Percentiles rank a stretch among this genome's conserved stretches.
phyloP scores from a whole-genome alignment of 2,888 invertebrate genomes.

The Colletes collaris region DNA sequence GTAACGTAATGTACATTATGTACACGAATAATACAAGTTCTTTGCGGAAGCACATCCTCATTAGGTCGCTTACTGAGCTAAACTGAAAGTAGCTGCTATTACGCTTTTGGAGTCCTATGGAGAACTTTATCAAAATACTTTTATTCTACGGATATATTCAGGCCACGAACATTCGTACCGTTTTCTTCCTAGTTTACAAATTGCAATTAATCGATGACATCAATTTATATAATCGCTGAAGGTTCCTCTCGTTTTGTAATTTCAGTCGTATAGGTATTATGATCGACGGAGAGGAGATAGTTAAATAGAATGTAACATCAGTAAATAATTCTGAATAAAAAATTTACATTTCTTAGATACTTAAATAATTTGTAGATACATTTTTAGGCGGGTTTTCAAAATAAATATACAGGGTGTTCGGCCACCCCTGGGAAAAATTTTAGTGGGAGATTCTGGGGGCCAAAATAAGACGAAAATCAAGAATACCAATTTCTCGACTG shows the following conservation, averaged over 20 bases:
- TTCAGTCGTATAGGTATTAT: not conserved
- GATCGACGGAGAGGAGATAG: not conserved
- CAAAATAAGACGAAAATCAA: too few relatives aligned
- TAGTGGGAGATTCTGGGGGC: too few relatives aligned
- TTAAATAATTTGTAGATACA: too few relatives aligned
- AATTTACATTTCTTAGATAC: too few relatives aligned
- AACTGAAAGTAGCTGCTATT: slow-evolving; percentile 46
- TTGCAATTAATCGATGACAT: slow-evolving; percentile 6
- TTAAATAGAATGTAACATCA: not conserved
- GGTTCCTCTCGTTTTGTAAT: not conserved
- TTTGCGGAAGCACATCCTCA: slow-evolving; percentile 62
- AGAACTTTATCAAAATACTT: slow-evolving; percentile 42
- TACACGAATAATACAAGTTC: slow-evolving; percentile 43
- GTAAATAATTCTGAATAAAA: not conserved
- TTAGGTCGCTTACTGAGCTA: slow-evolving; percentile 39
- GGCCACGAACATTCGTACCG: slow-evolving; percentile 6
- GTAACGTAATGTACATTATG: slow-evolving; percentile 19
- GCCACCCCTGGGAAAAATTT: too few relatives aligned
- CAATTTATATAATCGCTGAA: not conserved
- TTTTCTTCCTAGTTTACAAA: slow-evolving; percentile 1
- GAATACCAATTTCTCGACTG: too few relatives aligned
- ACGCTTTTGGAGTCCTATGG: slow-evolving; percentile 46
- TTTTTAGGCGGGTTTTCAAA: too few relatives aligned
- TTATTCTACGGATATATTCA: slow-evolving; percentile 33
- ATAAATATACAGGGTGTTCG: too few relatives aligned